Evolutionary conservation across 2,888 invertebrate species (phyloP).

Genomic region (Amaurobius ferox): DNA sequence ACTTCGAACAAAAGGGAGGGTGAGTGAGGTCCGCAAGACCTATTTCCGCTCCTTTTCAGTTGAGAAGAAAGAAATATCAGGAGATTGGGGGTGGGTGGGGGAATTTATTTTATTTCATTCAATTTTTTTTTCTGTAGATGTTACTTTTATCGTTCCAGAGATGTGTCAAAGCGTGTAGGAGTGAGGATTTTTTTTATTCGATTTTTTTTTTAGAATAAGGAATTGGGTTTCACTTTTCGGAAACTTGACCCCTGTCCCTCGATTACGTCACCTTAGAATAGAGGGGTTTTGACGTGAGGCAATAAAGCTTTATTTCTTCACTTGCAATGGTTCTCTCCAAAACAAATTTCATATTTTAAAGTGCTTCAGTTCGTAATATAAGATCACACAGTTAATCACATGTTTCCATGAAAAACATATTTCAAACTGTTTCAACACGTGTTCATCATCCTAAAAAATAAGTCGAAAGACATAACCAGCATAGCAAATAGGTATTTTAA

Average conservation of each 20-base stretch:
- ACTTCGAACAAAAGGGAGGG: neutral
- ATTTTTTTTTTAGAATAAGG: neutral
- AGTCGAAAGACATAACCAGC: no score
- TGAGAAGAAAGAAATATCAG: conserved; percentile 9
- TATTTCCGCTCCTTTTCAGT: conserved; percentile 66
- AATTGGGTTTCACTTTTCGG: neutral
- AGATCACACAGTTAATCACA: no score
- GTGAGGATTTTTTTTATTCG: neutral
- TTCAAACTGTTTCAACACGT: no score
- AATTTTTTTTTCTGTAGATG: neutral
- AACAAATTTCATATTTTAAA: neutral
- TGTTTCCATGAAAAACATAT: no score
- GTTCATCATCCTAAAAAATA: no score
- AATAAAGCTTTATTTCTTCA: neutral
- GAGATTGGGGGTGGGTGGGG: neutral
- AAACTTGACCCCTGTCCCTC: neutral
- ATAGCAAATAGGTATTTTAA: no score
- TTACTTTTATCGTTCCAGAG: conserved; percentile 3
- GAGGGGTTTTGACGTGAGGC: neutral
- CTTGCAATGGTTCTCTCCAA: neutral
- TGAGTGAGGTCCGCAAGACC: conserved; percentile 31
- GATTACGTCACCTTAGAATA: neutral
- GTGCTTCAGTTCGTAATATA: no score
- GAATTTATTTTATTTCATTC: neutral
- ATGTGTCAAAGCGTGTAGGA: conserved; percentile 14